These are phyloP conservation scores for Cliona cf. orientalis DNA, from an alignment of 37 sponge, comb jelly and placozoan species.

Conservation along the genomic window DNA sequence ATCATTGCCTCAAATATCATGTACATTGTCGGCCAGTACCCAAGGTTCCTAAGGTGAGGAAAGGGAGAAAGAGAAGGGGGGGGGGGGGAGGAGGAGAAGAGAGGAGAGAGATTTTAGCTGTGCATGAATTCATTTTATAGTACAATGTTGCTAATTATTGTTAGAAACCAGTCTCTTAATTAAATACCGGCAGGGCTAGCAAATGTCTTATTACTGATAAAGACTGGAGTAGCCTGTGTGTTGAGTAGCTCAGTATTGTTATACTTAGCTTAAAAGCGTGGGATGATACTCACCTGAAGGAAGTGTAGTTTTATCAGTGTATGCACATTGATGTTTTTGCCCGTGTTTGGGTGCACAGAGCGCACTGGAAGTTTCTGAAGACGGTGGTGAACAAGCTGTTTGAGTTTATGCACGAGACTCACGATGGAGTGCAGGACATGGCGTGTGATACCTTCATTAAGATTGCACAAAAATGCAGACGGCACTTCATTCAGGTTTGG, in stretches of 20 bases:
- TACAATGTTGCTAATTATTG: too few species aligned
- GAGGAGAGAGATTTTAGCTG: not conserved
- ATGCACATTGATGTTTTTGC: too few species aligned
- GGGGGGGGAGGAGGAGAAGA: not conserved
- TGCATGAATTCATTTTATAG: too few species aligned
- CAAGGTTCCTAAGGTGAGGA: constrained; percentile 86
- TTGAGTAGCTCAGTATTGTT: too few species aligned
- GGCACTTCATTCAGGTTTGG: constrained; percentile 94
- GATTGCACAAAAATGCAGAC: constrained; percentile 97
- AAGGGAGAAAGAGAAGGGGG: not conserved
- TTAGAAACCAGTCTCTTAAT: too few species aligned
- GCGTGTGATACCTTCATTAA: constrained; percentile 99
- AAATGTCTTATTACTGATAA: not conserved
- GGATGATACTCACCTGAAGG: too few species aligned
- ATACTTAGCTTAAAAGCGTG: too few species aligned
- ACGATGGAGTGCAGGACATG: constrained; percentile 99
- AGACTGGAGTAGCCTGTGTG: not conserved
- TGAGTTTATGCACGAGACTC: constrained; percentile 99
- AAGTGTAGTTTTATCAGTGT: too few species aligned
- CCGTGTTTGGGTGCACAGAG: too few species aligned
- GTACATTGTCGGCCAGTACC: constrained; percentile 99
- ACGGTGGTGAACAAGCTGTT: constrained; percentile 99
- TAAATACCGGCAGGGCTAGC: too few species aligned
- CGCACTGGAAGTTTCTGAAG: constrained; percentile 99
- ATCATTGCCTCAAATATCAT: constrained; percentile 99